Conservation (phyloP, 2,113 vertebrate species). For the Pseudopipra pipra region DNA sequence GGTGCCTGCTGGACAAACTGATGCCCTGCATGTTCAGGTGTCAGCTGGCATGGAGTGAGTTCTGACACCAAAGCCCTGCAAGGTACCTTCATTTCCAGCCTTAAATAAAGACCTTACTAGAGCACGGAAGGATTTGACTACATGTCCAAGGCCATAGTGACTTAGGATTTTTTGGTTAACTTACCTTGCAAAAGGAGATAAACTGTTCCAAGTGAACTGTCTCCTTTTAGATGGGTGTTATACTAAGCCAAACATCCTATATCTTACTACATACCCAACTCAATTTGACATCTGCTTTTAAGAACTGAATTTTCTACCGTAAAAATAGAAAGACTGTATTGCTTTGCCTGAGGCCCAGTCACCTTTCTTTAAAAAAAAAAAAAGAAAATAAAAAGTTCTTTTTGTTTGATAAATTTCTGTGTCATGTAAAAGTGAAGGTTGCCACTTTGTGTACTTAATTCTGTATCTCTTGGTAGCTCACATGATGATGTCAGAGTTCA, state of each 20-base stretch:
- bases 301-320: background rate
- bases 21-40: background rate
- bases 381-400: background rate
- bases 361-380: background rate
- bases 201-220: background rate
- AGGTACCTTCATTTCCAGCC: background rate
- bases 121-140: background rate
- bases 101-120: background rate
- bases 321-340: background rate
- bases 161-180: background rate
- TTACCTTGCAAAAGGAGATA: background rate
- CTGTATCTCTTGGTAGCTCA: background rate
- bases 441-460: background rate
- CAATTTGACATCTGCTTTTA: background rate
- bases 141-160: background rate
- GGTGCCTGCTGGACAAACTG: background rate
- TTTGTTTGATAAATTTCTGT: background rate
- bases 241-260: background rate
- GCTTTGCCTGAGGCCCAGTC: background rate
- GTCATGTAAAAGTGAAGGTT: background rate
- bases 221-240: background rate
- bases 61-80: background rate
- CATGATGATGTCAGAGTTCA: background rate
- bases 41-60: background rate
- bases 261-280: background rate